Evolutionary conservation across 2,113 vertebrate genomes (phyloP), one percentile per base, ranked within the genome.

Genomic region (Pterocles orientalis): DNA sequence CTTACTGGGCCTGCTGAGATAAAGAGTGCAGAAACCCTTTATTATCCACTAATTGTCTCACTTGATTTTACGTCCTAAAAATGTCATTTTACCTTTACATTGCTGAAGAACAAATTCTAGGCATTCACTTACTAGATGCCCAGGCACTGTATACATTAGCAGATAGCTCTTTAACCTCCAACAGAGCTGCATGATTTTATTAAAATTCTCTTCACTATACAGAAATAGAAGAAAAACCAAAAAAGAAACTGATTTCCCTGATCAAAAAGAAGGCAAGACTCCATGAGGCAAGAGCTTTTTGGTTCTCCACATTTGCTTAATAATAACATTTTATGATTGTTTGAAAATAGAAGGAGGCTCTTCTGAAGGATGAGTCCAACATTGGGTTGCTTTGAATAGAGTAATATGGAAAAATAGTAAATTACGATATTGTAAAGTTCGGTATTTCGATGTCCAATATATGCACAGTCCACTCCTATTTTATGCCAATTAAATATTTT

Each of bases 101-200:
- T 86, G 36, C 23, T 84, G 57, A 54, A 43, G 83, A 94, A 94
- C 48, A 86, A 87, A 60, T 93, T 88, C 41, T 60, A 92, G 39
- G 57, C 70, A 82, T 79, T 96, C 64, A 90, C 10, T 39, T 88
- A 29, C 45, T 94, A 95, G 80, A 71, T 69, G 20, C 68, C 41
- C 29, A 71, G 61, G 56, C 5, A 72, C 21, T 50, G 34, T 93
- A 39, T 61, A 92, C 29, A 79, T 57, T 68, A 96, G 50, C 77
- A 93, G 71, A 78, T 88, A 92, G 51, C 13, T 91, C 41, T 97
- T 95, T 82, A 96, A 60, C 19, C 61, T 86, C 58, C 68, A 89
- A 17, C 6, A 62, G 47, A 88, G 36, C 13, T 31, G 50, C 43
- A 45, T 14, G 17, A 24, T 85, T 95, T 97, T 88, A 75, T 57